phyloP scores from a whole-genome alignment of 2,888 invertebrate species.

The Stenchaetothrips biformis region DNA sequence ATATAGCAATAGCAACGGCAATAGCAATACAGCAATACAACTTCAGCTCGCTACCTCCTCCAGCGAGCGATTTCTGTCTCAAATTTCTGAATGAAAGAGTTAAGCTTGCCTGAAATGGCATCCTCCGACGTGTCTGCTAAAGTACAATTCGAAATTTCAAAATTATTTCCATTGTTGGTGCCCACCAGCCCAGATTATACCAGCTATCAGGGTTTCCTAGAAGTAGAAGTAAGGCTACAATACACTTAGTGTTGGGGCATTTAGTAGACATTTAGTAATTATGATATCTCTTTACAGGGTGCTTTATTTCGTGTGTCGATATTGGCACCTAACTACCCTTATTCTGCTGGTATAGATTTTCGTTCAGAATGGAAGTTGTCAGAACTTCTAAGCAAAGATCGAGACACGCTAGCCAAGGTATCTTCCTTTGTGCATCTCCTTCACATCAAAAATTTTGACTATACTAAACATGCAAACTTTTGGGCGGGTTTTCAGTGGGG shows the following conservation, averaged over 20 bases:
- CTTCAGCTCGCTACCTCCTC: too few relatives aligned
- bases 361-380: background rate
- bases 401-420: background rate
- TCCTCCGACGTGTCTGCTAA: background rate
- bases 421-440: background rate
- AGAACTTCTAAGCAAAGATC: background rate
- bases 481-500: background rate
- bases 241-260: background rate
- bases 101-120: too few relatives aligned
- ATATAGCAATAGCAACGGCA: too few relatives aligned
- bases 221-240: background rate
- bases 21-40: too few relatives aligned
- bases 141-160: background rate
- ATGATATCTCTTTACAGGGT: background rate
- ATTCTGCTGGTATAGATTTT: background rate
- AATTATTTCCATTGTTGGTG: background rate
- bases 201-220: background rate
- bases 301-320: background rate
- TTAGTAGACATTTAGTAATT: background rate
- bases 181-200: background rate
- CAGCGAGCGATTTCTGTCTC: too few relatives aligned
- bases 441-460: background rate
- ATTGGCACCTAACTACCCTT: background rate
- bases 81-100: too few relatives aligned
- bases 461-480: background rate